Evolutionary conservation across 2,888 invertebrate species (phyloP).

Genomic region (Patella caerulea): DNA sequence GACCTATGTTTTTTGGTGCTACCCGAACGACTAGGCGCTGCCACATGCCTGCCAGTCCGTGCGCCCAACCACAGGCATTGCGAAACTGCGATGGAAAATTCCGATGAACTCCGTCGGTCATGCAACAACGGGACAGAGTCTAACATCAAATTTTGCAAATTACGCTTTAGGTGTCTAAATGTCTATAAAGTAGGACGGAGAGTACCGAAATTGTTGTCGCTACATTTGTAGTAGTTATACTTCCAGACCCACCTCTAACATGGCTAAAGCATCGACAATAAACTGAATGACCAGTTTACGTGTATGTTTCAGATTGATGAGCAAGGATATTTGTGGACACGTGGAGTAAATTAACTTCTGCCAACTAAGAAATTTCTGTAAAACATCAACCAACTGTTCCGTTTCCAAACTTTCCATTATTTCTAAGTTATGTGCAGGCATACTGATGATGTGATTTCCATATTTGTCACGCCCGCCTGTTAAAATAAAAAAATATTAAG

Average conservation of each 20-base stretch:
- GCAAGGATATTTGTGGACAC: not conserved
- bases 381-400: not conserved
- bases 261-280: not conserved
- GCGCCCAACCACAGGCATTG: too few relatives aligned
- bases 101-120: too few relatives aligned
- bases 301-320: not conserved
- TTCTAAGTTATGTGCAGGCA: not conserved
- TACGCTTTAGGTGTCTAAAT: slow-evolving; percentile 13
- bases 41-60: too few relatives aligned
- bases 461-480: not conserved
- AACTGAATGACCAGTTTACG: not conserved
- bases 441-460: not conserved
- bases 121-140: too few relatives aligned
- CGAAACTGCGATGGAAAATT: too few relatives aligned
- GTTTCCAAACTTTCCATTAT: not conserved
- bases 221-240: too few relatives aligned
- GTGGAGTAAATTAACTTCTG: not conserved
- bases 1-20: too few relatives aligned
- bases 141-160: too few relatives aligned
- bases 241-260: not conserved
- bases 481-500: too few relatives aligned
- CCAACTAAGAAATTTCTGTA: not conserved
- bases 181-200: too few relatives aligned
- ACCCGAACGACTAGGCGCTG: too few relatives aligned
- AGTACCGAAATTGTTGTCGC: too few relatives aligned